These are phyloP conservation scores for Characodon lateralis DNA, from an alignment of 2,797 vertebrate genomes.

Conservation along the genomic window DNA sequence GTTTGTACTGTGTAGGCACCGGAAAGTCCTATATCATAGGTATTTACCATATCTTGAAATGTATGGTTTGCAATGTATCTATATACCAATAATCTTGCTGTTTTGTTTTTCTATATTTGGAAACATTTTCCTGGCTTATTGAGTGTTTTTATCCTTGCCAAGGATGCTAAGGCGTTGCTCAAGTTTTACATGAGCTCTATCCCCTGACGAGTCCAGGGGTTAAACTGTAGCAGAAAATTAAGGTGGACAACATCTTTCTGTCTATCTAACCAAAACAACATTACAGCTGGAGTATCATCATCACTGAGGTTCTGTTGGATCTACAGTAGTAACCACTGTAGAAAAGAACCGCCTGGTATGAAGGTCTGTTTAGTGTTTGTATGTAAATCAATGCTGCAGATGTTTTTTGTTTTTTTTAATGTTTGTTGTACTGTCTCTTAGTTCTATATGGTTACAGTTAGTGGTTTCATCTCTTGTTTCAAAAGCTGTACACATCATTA, in stretches of 20 bases:
- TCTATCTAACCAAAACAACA: constrained; percentile 43
- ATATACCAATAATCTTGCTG: constrained; percentile 11
- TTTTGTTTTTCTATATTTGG: constrained; percentile 21
- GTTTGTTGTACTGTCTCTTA: neutral
- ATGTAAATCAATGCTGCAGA: constrained; percentile 2
- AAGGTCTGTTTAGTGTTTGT: constrained; percentile 11
- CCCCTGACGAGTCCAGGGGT: constrained; percentile 23
- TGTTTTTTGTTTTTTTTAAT: constrained; percentile 1
- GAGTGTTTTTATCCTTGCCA: constrained; percentile 14
- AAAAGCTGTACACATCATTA: neutral
- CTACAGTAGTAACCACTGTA: neutral
- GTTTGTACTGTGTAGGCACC: constrained; percentile 13
- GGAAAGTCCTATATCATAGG: constrained; percentile 5
- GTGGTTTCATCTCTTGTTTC: neutral
- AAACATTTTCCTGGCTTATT: constrained; percentile 66
- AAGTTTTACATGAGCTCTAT: constrained; percentile 23
- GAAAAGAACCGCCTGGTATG: constrained; percentile 2
- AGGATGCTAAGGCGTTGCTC: constrained; percentile 27
- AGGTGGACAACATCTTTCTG: constrained; percentile 4
- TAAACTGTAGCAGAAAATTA: constrained; percentile 43
- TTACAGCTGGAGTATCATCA: constrained; percentile 23
- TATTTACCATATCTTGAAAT: constrained; percentile 19
- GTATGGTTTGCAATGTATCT: constrained; percentile 31
- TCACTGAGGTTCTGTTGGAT: constrained; percentile 2
- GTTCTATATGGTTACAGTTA: constrained; percentile 5